A percentile compares a stretch with the other conserved stretches of the same genome.
These are phyloP conservation scores for Lepeophtheirus salmonis DNA, from an alignment of 1,140 invertebrate genomes.

Conservation along the genomic window DNA sequence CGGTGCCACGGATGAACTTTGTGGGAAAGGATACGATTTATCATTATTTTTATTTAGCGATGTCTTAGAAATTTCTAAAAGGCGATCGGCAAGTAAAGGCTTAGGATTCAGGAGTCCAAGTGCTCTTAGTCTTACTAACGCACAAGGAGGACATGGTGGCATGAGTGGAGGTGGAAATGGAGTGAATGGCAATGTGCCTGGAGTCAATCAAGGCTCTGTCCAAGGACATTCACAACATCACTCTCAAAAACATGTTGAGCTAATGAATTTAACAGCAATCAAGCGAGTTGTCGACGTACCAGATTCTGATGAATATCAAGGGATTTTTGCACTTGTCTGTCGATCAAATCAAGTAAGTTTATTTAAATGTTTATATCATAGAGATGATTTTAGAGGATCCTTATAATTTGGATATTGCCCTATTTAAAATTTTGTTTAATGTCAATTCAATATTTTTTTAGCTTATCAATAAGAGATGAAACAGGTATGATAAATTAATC, in stretches of 20 bases:
- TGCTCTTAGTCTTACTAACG: constrained; percentile 18
- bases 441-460: no score
- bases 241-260: constrained; percentile 70
- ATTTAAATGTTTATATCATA: not conserved
- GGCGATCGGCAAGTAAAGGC: constrained; percentile 21
- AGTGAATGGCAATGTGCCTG: not conserved
- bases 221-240: constrained; percentile 33
- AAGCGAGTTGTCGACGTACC: constrained; percentile 72
- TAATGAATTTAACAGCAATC: constrained; percentile 65
- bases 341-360: constrained; percentile 17
- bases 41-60: constrained; percentile 83
- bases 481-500: no score
- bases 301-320: constrained; percentile 48
- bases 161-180: not conserved
- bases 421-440: no score
- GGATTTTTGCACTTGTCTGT: constrained; percentile 20
- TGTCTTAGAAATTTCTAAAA: constrained; percentile 52
- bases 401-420: no score
- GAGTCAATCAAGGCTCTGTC: no score
- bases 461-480: no score
- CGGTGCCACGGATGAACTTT: constrained; percentile 46
- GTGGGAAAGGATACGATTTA: constrained; percentile 63
- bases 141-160: not conserved
- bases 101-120: constrained; percentile 25
- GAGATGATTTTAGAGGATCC: no score